These are phyloP conservation scores for Philaenus spumarius DNA, from an alignment of 1,140 invertebrate genomes.

Conservation along the genomic window DNA sequence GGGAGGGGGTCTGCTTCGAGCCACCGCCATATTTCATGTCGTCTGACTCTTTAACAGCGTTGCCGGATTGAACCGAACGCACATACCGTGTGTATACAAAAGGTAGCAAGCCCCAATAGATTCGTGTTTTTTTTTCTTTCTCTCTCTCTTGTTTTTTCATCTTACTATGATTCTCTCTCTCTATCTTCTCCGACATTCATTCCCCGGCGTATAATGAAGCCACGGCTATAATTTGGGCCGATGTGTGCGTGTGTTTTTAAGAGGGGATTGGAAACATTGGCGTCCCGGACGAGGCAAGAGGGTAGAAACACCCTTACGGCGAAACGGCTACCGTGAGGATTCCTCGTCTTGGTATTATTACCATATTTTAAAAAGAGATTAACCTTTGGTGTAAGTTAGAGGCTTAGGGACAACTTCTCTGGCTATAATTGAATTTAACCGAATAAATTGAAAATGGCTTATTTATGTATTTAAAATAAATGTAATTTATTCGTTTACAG, in stretches of 20 bases:
- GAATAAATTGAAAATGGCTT: too few species aligned
- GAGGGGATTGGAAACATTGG: neutral
- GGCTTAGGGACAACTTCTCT: too few species aligned
- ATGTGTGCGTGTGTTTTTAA: neutral
- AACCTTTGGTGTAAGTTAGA: neutral
- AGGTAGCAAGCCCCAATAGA: conserved; percentile 3
- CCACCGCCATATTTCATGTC: conserved; percentile 24
- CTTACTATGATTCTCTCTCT: conserved; percentile 15
- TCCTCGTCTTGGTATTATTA: conserved; percentile 4
- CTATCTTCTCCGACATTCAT: conserved; percentile 3
- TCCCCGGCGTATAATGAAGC: conserved; percentile 12
- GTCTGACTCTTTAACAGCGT: conserved; percentile 14
- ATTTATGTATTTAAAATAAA: too few species aligned
- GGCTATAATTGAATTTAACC: too few species aligned
- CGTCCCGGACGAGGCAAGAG: neutral
- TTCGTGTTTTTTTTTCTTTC: conserved; percentile 5
- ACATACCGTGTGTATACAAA: conserved; percentile 12
- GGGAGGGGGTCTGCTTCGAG: neutral
- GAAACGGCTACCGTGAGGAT: neutral
- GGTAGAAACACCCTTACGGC: conserved; percentile 2
- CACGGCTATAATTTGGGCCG: conserved; percentile 9
- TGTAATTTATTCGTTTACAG: too few species aligned
- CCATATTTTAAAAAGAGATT: conserved; percentile 5
- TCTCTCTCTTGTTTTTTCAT: conserved; percentile 12
- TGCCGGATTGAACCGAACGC: conserved; percentile 14